Percentiles rank a stretch among this genome's conserved stretches.
Evolutionary conservation across 2,888 invertebrate species (phyloP).

Genomic region (Melikaiella ostensackeni): DNA sequence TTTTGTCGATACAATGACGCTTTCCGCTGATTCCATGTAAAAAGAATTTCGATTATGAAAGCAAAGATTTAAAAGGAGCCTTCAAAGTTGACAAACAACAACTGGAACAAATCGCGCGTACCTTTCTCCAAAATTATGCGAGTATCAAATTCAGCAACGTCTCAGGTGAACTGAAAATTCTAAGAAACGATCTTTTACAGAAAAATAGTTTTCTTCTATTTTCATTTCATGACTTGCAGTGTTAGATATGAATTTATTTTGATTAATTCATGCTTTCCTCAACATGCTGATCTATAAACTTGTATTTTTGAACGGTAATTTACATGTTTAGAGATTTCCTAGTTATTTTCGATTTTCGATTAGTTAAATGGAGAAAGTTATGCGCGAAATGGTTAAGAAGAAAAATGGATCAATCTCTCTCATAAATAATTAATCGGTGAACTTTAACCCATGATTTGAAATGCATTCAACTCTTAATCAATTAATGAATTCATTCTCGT

Average conservation of each 20-base stretch:
- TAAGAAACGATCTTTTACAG: constrained; percentile 20
- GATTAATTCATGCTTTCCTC: constrained; percentile 30
- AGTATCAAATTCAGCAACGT: constrained; percentile 11
- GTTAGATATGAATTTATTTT: constrained; percentile 20
- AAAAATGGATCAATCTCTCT: background rate
- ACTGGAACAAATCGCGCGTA: constrained; percentile 7
- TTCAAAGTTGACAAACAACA: background rate
- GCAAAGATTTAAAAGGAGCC: background rate
- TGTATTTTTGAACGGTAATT: background rate
- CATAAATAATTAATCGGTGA: background rate
- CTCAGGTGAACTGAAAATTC: constrained; percentile 22
- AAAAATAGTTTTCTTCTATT: background rate
- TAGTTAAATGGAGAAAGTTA: constrained; percentile 23
- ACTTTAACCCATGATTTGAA: background rate
- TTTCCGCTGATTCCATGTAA: constrained; percentile 51
- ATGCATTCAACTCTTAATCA: background rate
- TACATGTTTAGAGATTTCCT: background rate
- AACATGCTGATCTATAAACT: background rate
- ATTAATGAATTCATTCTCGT: background rate
- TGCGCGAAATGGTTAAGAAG: background rate
- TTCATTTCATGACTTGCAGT: background rate
- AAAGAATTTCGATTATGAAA: background rate
- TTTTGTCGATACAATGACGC: constrained; percentile 57
- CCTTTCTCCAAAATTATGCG: constrained; percentile 31
- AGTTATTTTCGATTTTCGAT: background rate